phyloP scores from a whole-genome alignment of 2,888 invertebrate species.

The Halictus ligatus region DNA sequence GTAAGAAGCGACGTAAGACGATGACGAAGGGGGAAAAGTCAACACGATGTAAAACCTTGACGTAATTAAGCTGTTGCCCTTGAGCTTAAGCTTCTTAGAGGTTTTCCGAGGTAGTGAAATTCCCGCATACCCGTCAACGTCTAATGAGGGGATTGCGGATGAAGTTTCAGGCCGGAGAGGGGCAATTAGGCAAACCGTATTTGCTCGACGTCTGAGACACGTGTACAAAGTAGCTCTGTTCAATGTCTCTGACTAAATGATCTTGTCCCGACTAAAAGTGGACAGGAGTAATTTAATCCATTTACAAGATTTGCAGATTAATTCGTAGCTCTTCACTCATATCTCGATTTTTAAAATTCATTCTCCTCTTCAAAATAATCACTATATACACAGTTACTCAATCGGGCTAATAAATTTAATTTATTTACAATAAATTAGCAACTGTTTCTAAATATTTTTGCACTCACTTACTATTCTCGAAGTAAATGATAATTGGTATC shows the following conservation, averaged over 20 bases:
- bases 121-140: constrained; percentile 78
- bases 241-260: background rate
- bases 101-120: constrained; percentile 78
- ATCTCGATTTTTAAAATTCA: too few species aligned
- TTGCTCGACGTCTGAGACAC: constrained; percentile 18
- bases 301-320: background rate
- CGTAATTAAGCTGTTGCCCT: constrained; percentile 76
- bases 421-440: too few species aligned
- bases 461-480: too few species aligned
- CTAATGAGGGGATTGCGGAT: constrained; percentile 78
- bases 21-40: constrained; percentile 30
- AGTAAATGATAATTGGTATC: too few species aligned
- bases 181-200: constrained; percentile 67
- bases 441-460: too few species aligned
- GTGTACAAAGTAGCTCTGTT: background rate
- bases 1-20: constrained; percentile 23
- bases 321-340: background rate
- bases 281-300: background rate
- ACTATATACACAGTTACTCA: too few species aligned
- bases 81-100: constrained; percentile 76
- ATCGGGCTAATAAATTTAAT: too few species aligned
- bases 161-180: constrained; percentile 69
- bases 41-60: constrained; percentile 62
- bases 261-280: background rate
- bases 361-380: too few species aligned